Evolutionary conservation across 1,140 invertebrate genomes (phyloP), one percentile per base, ranked within the genome.

Genomic region (Condylostylus longicornis): DNA sequence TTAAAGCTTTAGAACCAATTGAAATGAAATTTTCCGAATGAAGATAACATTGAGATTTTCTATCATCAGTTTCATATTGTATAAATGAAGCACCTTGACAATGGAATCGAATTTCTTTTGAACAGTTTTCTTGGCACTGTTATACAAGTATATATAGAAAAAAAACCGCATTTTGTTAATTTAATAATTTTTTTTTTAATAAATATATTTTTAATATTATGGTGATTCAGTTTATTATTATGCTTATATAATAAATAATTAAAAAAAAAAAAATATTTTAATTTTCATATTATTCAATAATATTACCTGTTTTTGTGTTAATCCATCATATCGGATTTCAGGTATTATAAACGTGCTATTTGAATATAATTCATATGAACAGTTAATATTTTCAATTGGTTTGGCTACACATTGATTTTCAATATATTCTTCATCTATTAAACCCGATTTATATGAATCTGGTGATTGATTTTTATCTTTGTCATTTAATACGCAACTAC

Each of bases 401-500:
- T 52, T 44, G 18, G 53, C 63, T 10, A 62, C 47, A 45, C 74
- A 75, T 47, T 74, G 71, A 54, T 74, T 74, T 48, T 75, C 74
- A 37, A 75, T 66, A 43, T 77, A 77, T 43, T 73, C 66, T 19
- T 71, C 72, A 35, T 72, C 66, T 39, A 66, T 70, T 40, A 68
- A 70, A 5, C 71, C 70, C 1, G 70, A 70, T 19, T 72, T 53
- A 40, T 70, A 77, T 1, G 70, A 67, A 46, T 70, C 70, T 1
- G 74, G 72, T 39, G 70, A 65, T 7, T 71, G 64, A 49, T 69
- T 71, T 48, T 71, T 68, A 49, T 75, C 69, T 43, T 68, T 66
- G 23, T 60, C 54, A 45, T 68, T 73, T 23, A 77, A 49, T 19
- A 66, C 61, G 44, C 74, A 77, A 30, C 60, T 64, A 8, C 74